Percentiles rank a stretch among this genome's conserved stretches.
phyloP scores from a whole-genome alignment of 2,113 vertebrate genomes.

The Steatornis caripensis region DNA sequence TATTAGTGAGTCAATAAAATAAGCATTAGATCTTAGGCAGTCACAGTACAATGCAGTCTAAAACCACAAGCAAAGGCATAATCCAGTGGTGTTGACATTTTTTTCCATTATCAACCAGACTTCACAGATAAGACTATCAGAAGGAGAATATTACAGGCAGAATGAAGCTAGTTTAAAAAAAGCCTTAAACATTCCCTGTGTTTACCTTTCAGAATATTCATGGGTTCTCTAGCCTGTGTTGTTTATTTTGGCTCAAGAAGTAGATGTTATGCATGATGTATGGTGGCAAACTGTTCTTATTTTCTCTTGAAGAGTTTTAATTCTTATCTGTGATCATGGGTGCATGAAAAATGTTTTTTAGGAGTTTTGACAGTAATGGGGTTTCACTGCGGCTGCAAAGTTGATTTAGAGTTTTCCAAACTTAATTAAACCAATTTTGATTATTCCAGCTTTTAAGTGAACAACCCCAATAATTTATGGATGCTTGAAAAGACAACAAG shows the following conservation, averaged over 20 bases:
- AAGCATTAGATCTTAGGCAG: not conserved
- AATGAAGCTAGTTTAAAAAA: not conserved
- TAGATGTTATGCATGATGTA: not conserved
- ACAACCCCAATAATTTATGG: not conserved
- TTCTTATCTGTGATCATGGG: not conserved
- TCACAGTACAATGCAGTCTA: not conserved
- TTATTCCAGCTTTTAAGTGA: not conserved
- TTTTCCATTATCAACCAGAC: not conserved
- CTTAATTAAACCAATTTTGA: not conserved
- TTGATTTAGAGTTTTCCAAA: not conserved
- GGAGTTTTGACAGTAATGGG: not conserved
- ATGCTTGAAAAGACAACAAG: not conserved
- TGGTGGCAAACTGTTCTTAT: not conserved
- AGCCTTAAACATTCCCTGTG: not conserved
- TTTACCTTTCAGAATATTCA: slow-evolving; percentile 19
- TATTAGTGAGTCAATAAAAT: slow-evolving; percentile 16
- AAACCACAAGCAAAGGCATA: not conserved
- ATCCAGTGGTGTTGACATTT: not conserved
- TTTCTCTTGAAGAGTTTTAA: not conserved
- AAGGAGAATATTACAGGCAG: not conserved
- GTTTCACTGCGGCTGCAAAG: not conserved
- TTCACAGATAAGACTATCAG: not conserved
- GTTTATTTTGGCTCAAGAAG: slow-evolving; percentile 10
- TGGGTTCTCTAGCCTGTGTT: not conserved
- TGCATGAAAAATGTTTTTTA: not conserved